Conservation (phyloP, 2,888 invertebrate genomes). For the Drosophila macrospina region DNA sequence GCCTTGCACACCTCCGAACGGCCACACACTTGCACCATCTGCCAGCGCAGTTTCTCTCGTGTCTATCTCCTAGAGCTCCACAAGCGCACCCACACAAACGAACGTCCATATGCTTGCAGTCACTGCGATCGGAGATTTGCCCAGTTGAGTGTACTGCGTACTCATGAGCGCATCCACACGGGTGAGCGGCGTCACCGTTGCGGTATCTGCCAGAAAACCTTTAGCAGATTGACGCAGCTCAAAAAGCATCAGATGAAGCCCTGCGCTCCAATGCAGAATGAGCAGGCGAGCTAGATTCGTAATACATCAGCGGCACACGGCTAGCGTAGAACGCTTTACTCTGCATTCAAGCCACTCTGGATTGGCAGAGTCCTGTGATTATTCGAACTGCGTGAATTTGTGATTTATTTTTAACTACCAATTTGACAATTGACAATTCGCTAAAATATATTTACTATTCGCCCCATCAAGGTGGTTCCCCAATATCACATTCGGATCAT, state of each 20-base stretch:
- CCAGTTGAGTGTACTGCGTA: constrained; percentile 83
- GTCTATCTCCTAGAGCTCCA: constrained; percentile 86
- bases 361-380: neutral
- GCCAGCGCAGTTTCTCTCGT: constrained; percentile 79
- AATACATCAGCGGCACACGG: neutral
- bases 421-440: too few relatives aligned
- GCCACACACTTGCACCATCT: constrained; percentile 81
- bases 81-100: constrained; percentile 82
- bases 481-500: neutral
- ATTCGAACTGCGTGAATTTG: neutral
- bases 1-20: constrained; percentile 81
- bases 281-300: neutral
- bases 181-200: constrained; percentile 80
- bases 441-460: neutral
- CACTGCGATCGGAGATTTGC: constrained; percentile 77
- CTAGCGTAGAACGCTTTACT: neutral
- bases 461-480: neutral
- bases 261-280: neutral
- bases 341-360: neutral
- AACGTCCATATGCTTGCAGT: constrained; percentile 82
- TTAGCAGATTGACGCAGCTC: constrained; percentile 54
- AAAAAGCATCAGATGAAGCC: constrained; percentile 43
- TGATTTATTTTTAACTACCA: too few relatives aligned
- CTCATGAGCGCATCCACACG: constrained; percentile 83
- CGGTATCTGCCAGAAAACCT: constrained; percentile 74